phyloP scores from a whole-genome alignment of 2,113 vertebrate genomes.

The Oryzias curvinotus region DNA sequence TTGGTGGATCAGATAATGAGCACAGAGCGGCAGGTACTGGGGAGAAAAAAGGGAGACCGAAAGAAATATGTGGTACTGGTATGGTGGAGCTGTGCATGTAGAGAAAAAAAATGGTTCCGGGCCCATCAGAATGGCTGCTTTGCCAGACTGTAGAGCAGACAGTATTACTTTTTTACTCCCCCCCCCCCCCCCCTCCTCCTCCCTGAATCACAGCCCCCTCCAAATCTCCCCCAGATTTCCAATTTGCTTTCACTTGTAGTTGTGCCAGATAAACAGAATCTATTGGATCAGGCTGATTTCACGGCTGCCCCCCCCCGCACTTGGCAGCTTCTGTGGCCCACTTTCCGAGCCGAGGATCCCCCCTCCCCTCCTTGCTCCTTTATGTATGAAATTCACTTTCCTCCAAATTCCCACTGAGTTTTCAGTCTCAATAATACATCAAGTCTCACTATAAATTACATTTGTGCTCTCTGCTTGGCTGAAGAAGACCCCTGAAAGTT shows the following conservation, averaged over 20 bases:
- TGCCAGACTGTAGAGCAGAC: constrained; percentile 74
- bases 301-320: constrained; percentile 75
- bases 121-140: constrained; percentile 66
- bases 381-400: constrained; percentile 54
- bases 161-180: constrained; percentile 71
- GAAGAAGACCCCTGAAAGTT: constrained; percentile 1
- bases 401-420: constrained; percentile 43
- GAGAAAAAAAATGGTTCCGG: constrained; percentile 46
- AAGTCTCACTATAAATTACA: constrained; percentile 19
- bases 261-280: constrained; percentile 81
- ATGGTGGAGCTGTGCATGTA: constrained; percentile 55
- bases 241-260: constrained; percentile 72
- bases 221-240: constrained; percentile 80
- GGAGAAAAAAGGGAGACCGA: constrained; percentile 22
- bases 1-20: constrained; percentile 46
- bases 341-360: constrained; percentile 50
- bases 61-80: constrained; percentile 38
- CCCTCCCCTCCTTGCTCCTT: constrained; percentile 14
- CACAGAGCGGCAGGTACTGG: constrained; percentile 17
- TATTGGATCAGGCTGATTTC: constrained; percentile 81
- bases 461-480: constrained; percentile 19
- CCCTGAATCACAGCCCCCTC: constrained; percentile 72
- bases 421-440: constrained; percentile 30
- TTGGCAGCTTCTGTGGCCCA: constrained; percentile 70
- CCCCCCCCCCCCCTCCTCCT: constrained; percentile 20